Evolutionary conservation across 2,113 vertebrate species (phyloP).

Genomic region (Arothron firmamentum): DNA sequence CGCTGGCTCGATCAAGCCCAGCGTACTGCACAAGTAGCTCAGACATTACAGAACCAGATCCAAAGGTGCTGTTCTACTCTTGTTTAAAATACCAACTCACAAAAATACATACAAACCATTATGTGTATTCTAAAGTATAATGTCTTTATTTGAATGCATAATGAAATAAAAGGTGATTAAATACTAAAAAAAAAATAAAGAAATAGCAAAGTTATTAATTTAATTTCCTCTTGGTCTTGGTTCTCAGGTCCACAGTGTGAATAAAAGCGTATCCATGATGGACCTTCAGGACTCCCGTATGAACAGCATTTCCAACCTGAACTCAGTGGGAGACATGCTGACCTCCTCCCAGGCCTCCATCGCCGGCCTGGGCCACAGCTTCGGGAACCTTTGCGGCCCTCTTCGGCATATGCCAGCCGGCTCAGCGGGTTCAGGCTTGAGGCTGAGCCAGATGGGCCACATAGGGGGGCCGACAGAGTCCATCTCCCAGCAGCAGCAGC

Average conservation of each 20-base stretch:
- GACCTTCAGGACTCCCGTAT: conserved; percentile 92
- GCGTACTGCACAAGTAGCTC: conserved; percentile 97
- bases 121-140: too few relatives aligned
- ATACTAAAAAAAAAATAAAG: too few relatives aligned
- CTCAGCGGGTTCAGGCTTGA: conserved; percentile 83
- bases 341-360: conserved; percentile 91
- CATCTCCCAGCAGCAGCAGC: conserved; percentile 86
- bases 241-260: conserved; percentile 85
- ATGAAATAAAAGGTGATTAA: too few relatives aligned
- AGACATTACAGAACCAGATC: conserved; percentile 92
- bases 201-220: neutral
- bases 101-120: too few relatives aligned
- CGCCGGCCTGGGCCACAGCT: conserved; percentile 81
- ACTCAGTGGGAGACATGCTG: conserved; percentile 87
- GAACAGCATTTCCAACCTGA: conserved; percentile 93
- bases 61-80: conserved; percentile 67
- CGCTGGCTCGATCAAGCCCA: conserved; percentile 87
- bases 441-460: conserved; percentile 81
- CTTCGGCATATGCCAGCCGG: conserved; percentile 85
- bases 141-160: too few relatives aligned
- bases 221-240: conserved; percentile 5
- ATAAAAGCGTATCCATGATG: conserved; percentile 96
- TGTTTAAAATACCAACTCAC: too few relatives aligned
- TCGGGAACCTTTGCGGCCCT: conserved; percentile 78
- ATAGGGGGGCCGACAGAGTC: conserved; percentile 86